A percentile compares a stretch with the other conserved stretches of the same genome.
Evolutionary conservation across 1,140 invertebrate genomes (phyloP).

Genomic region (Drosophila gunungcola): DNA sequence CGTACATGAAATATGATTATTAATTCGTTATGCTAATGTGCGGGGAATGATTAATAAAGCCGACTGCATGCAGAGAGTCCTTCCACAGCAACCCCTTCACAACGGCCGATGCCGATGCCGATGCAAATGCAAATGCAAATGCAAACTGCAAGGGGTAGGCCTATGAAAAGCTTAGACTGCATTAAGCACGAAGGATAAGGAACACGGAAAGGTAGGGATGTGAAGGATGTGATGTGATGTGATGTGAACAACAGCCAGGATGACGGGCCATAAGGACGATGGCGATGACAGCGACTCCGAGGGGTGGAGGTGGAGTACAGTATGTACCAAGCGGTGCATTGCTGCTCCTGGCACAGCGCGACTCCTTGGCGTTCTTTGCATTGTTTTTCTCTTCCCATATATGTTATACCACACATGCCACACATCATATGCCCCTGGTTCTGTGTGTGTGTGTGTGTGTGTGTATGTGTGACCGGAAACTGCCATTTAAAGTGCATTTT

Average conservation of each 20-base stretch:
- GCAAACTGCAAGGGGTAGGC: slow-evolving; percentile 64
- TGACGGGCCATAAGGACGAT: slow-evolving; percentile 49
- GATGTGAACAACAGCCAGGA: slow-evolving; percentile 38
- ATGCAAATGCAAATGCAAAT: slow-evolving; percentile 41
- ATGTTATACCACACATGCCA: slow-evolving; percentile 32
- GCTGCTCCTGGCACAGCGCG: slow-evolving; percentile 79
- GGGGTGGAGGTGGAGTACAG: slow-evolving; percentile 69
- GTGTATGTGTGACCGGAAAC: slow-evolving; percentile 80
- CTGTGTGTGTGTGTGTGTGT: slow-evolving; percentile 25
- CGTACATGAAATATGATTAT: slow-evolving; percentile 22
- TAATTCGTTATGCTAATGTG: slow-evolving; percentile 48
- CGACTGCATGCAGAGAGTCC: slow-evolving; percentile 48
- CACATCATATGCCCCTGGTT: background rate
- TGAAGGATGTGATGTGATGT: slow-evolving; percentile 20
- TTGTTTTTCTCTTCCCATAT: slow-evolving; percentile 64
- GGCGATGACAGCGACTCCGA: slow-evolving; percentile 51
- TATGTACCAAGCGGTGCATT: slow-evolving; percentile 81
- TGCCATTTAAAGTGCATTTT: slow-evolving; percentile 84
- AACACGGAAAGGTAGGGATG: slow-evolving; percentile 9
- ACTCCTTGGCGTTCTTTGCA: slow-evolving; percentile 74
- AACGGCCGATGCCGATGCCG: slow-evolving; percentile 10
- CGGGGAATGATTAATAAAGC: slow-evolving; percentile 49
- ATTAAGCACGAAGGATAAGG: slow-evolving; percentile 54
- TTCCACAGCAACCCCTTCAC: slow-evolving; percentile 24
- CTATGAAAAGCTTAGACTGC: slow-evolving; percentile 73